A percentile compares a stretch with the other conserved stretches of the same genome.
Evolutionary conservation across 2,888 invertebrate species (phyloP).

Genomic region (Tanypteryx hageni): DNA sequence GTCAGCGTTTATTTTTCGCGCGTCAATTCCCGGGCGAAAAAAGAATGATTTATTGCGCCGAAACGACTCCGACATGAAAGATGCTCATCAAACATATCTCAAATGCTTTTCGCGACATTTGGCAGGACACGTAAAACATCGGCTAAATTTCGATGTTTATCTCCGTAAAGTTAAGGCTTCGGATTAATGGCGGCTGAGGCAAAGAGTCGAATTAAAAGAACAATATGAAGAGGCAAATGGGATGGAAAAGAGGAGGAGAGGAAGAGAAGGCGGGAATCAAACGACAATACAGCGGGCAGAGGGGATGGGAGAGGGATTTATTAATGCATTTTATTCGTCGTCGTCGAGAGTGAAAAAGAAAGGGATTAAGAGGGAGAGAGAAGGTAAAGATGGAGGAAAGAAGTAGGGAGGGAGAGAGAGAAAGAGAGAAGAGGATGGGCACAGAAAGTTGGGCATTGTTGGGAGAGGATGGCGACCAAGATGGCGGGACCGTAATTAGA

Average conservation of each 20-base stretch:
- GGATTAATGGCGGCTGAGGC: slow-evolving; percentile 23
- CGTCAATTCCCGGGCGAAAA: slow-evolving; percentile 31
- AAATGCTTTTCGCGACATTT: not conserved
- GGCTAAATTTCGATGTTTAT: slow-evolving; percentile 50
- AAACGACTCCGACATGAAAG: not conserved
- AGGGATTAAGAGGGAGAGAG: not conserved
- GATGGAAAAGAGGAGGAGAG: not conserved
- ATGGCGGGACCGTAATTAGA: slow-evolving; percentile 58
- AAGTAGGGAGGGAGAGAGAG: not conserved
- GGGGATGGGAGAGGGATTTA: not conserved
- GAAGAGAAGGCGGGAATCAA: not conserved
- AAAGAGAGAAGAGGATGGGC: not conserved
- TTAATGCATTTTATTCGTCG: not conserved
- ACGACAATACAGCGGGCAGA: not conserved
- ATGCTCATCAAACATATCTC: slow-evolving; percentile 2
- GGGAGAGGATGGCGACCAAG: slow-evolving; percentile 39
- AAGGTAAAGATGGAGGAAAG: not conserved
- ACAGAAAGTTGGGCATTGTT: slow-evolving; percentile 32
- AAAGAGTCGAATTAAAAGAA: slow-evolving; percentile 7
- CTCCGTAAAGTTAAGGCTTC: not conserved
- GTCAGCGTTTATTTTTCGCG: not conserved
- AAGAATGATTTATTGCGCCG: slow-evolving; percentile 17
- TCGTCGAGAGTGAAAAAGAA: not conserved
- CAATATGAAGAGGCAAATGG: no score
- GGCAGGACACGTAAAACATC: not conserved